Conservation (phyloP, 2,113 vertebrate species). For the Gnathochromis pfefferi region DNA sequence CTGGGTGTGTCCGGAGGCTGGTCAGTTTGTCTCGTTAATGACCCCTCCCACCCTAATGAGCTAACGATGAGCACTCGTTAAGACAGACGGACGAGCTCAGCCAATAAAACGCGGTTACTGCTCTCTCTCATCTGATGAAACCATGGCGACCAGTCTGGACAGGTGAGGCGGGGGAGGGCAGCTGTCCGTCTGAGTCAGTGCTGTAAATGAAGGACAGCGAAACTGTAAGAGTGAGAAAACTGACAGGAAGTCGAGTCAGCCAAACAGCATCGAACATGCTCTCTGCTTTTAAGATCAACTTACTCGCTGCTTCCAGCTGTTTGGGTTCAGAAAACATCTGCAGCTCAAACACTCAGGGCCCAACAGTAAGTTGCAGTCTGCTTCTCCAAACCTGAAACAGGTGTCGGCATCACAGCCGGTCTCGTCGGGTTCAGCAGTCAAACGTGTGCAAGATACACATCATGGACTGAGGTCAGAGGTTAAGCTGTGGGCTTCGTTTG, state of each 20-base stretch:
- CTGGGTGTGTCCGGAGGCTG: conserved; percentile 48
- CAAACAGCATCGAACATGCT: neutral
- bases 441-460: neutral
- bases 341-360: neutral
- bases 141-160: neutral
- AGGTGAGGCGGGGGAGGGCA: neutral
- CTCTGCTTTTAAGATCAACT: neutral
- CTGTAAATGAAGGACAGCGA: neutral
- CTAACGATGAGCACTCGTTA: conserved; percentile 50
- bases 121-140: neutral
- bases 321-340: neutral
- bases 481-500: neutral
- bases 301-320: neutral
- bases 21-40: conserved; percentile 57
- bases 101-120: conserved; percentile 28
- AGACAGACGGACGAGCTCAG: conserved; percentile 8
- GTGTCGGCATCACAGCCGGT: neutral
- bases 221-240: neutral
- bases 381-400: neutral
- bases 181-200: neutral
- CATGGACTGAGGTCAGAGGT: neutral
- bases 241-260: neutral
- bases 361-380: neutral
- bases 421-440: neutral
- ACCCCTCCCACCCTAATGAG: conserved; percentile 51